These are phyloP conservation scores for Anas platyrhynchos DNA, from an alignment of 2,113 vertebrate species.

Conservation along the genomic window DNA sequence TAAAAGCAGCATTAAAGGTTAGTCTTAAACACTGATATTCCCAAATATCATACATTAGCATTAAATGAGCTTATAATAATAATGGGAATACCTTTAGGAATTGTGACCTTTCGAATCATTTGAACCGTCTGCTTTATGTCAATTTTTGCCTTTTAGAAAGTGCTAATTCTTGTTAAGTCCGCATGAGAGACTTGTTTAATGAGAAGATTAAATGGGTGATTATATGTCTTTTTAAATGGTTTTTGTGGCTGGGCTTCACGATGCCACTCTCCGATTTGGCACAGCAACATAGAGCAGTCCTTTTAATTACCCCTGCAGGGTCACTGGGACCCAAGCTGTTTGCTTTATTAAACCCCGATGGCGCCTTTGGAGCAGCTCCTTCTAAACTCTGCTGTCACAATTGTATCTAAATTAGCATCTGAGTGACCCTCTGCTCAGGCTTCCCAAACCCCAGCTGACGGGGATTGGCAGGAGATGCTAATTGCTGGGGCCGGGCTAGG, in stretches of 20 bases:
- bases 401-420: conserved; percentile 91
- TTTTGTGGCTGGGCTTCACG: conserved; percentile 61
- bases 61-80: conserved; percentile 64
- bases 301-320: conserved; percentile 83
- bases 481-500: conserved; percentile 80
- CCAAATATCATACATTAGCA: conserved; percentile 63
- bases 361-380: conserved; percentile 72
- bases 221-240: conserved; percentile 71
- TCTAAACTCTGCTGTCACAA: conserved; percentile 80
- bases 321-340: conserved; percentile 81
- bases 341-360: conserved; percentile 84
- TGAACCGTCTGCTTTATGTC: conserved; percentile 73
- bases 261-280: conserved; percentile 76
- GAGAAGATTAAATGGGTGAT: conserved; percentile 82
- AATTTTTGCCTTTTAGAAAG: conserved; percentile 77
- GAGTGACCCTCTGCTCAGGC: conserved; percentile 77
- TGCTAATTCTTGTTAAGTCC: conserved; percentile 83
- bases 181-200: conserved; percentile 86
- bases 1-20: conserved; percentile 3
- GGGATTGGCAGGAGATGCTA: conserved; percentile 83
- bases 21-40: neutral
- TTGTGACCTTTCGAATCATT: conserved; percentile 69
- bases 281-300: conserved; percentile 73
- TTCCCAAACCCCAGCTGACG: conserved; percentile 78
- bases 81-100: conserved; percentile 51